Conservation (phyloP, 2,797 vertebrate species). For the Lepus oiostolus region DNA sequence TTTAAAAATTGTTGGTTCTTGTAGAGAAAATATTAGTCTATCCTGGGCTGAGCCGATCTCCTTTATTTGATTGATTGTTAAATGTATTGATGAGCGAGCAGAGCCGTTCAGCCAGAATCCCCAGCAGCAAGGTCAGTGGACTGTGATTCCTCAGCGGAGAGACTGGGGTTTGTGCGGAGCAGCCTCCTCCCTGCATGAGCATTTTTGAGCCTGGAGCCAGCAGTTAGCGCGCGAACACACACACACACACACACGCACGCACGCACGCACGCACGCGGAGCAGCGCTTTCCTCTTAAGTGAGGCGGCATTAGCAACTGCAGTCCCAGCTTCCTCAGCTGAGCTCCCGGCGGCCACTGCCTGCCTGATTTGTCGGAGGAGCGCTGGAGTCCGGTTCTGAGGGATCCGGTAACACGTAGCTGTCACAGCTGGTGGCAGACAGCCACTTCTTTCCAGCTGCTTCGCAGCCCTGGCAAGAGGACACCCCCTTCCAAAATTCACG, state of each 20-base stretch:
- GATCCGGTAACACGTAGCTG: conserved; percentile 79
- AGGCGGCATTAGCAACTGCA: conserved; percentile 86
- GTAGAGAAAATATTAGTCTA: not conserved
- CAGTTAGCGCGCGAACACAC: conserved; percentile 85
- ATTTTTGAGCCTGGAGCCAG: conserved; percentile 85
- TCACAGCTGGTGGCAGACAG: conserved; percentile 79
- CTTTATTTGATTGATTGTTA: conserved; percentile 56
- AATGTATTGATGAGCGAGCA: conserved; percentile 73
- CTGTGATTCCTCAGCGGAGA: conserved; percentile 82
- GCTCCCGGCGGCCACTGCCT: conserved; percentile 72
- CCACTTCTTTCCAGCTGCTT: conserved; percentile 82
- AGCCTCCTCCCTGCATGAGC: conserved; percentile 79
- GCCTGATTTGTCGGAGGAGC: conserved; percentile 76
- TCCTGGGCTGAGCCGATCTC: conserved; percentile 12
- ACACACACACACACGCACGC: conserved; percentile 10
- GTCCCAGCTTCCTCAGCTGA: conserved; percentile 80
- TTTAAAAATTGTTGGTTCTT: not conserved
- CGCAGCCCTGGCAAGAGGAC: conserved; percentile 76
- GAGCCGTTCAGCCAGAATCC: conserved; percentile 72
- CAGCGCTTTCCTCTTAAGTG: conserved; percentile 84
- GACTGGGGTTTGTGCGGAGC: conserved; percentile 79
- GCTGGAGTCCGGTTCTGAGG: conserved; percentile 84
- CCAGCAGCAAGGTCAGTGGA: conserved; percentile 85
- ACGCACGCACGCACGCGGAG: conserved; percentile 46
- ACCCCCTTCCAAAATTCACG: conserved; percentile 54